These are phyloP conservation scores for Calameuta pallipes DNA, from an alignment of 2,888 invertebrate species.

Conservation along the genomic window DNA sequence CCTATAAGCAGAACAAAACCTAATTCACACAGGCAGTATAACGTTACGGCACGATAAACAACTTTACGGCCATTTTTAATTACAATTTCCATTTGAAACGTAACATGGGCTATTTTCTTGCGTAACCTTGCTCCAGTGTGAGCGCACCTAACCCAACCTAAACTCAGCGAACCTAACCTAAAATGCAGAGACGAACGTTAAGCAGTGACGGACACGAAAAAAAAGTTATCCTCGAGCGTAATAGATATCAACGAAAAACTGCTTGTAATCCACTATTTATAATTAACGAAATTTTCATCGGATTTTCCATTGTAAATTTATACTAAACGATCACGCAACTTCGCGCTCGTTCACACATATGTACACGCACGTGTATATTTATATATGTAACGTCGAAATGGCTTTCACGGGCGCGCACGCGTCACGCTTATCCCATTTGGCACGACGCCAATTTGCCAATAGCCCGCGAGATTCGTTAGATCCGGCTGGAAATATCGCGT, in stretches of 20 bases:
- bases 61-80: background rate
- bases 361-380: constrained; percentile 10
- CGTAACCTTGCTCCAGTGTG: background rate
- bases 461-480: constrained; percentile 41
- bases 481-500: constrained; percentile 48
- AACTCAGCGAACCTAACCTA: background rate
- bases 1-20: background rate
- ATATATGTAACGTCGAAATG: constrained; percentile 14
- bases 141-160: background rate
- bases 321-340: background rate
- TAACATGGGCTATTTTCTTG: background rate
- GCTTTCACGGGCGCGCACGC: constrained; percentile 27
- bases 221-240: background rate
- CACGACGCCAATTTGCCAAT: constrained; percentile 48
- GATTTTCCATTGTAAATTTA: background rate
- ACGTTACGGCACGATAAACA: background rate
- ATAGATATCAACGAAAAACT: background rate
- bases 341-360: constrained; percentile 14
- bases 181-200: background rate
- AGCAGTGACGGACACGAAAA: background rate
- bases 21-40: background rate
- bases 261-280: background rate
- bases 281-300: background rate
- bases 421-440: constrained; percentile 52
- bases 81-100: background rate